Percentiles rank a stretch among this genome's conserved stretches.
These are phyloP conservation scores for Sycobia sp. DNA, from an alignment of 1,140 invertebrate genomes.

Conservation along the genomic window DNA sequence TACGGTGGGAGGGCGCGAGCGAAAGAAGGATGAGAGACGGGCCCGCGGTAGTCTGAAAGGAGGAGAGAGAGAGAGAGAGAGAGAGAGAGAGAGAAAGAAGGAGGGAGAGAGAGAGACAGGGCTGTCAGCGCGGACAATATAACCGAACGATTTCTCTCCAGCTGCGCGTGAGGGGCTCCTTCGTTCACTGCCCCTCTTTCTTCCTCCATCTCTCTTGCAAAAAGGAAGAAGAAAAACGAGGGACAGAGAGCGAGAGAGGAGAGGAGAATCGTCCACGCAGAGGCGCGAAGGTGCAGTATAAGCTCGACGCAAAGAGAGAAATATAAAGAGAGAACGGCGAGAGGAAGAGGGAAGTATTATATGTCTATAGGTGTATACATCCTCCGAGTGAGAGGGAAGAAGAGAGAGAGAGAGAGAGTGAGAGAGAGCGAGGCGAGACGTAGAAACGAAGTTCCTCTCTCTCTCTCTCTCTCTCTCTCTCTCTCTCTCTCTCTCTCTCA, in stretches of 20 bases:
- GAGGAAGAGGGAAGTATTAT: background rate
- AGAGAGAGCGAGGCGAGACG: too few relatives aligned
- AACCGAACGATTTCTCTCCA: conserved; percentile 23
- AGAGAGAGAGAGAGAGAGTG: conserved; percentile 7
- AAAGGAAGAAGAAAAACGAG: conserved; percentile 14
- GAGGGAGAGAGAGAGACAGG: background rate
- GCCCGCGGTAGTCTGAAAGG: too few relatives aligned
- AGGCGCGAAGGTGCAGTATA: too few relatives aligned
- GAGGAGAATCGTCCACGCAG: background rate
- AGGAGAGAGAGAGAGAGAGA: too few relatives aligned
- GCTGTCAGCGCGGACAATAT: conserved; percentile 6
- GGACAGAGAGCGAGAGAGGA: conserved; percentile 9
- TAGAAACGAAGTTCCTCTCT: too few relatives aligned
- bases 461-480: too few relatives aligned
- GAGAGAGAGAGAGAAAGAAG: background rate
- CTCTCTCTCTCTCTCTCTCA: conserved; percentile 2
- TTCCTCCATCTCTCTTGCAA: too few relatives aligned
- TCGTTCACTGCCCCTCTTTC: too few relatives aligned
- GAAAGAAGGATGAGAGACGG: too few relatives aligned
- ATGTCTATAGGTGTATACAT: background rate
- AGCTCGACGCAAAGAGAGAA: too few relatives aligned
- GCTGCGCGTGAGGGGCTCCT: conserved; percentile 12
- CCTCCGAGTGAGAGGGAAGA: background rate
- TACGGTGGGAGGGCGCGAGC: too few relatives aligned
- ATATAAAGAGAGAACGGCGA: background rate